These are phyloP conservation scores for Alcedo quadribrachys DNA, from an alignment of 2,797 vertebrate genomes.

Conservation along the genomic window DNA sequence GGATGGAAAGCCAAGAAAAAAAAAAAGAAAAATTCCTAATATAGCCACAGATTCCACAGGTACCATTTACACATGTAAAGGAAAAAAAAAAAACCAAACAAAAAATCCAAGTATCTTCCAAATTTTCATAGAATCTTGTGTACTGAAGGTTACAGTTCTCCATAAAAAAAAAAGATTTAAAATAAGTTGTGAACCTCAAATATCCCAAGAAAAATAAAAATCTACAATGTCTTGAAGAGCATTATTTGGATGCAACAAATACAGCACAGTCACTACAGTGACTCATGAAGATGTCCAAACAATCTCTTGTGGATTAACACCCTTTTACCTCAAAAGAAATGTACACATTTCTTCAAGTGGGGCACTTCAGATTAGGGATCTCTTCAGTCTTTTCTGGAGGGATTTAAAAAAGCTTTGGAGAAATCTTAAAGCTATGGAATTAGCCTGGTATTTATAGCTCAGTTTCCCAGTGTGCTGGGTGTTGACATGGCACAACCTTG, in stretches of 20 bases:
- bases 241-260: background rate
- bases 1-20: background rate
- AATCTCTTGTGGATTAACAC: background rate
- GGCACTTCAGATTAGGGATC: conserved; percentile 59
- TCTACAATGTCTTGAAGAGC: background rate
- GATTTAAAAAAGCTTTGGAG: conserved; percentile 65
- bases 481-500: conserved; percentile 51
- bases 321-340: background rate
- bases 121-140: background rate
- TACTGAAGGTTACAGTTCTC: background rate
- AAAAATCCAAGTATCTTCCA: background rate
- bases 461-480: conserved; percentile 43
- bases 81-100: background rate
- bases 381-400: conserved; percentile 61
- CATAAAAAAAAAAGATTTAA: background rate
- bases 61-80: background rate
- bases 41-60: background rate
- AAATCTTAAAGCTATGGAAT: conserved; percentile 68
- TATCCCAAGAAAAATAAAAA: background rate
- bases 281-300: background rate
- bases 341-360: conserved; percentile 13
- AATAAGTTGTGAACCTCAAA: background rate
- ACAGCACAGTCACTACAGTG: background rate
- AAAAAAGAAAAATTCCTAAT: background rate
- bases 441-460: conserved; percentile 70